Evolutionary conservation across 2,113 vertebrate species (phyloP).

Genomic region (Corythornis cristatus): DNA sequence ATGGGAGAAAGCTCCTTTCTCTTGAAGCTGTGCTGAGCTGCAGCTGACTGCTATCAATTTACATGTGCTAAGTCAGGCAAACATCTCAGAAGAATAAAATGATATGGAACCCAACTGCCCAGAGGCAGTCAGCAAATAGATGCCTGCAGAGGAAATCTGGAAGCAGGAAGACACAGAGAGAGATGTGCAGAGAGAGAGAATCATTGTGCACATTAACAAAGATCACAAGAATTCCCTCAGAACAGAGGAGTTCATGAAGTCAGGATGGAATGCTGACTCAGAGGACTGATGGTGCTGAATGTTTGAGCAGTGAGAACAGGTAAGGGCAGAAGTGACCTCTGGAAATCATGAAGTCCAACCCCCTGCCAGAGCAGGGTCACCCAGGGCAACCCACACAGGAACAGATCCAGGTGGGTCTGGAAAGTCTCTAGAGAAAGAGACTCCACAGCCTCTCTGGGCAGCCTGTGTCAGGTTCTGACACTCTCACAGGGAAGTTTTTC

Average conservation of each 20-base stretch:
- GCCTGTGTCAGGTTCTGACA: no score
- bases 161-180: background rate
- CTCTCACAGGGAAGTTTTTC: no score
- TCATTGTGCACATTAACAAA: background rate
- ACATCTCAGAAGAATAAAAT: background rate
- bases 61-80: background rate
- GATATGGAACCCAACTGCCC: background rate
- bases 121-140: background rate
- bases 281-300: accelerated
- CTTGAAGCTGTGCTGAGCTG: background rate
- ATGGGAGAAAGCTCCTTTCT: background rate
- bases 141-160: background rate
- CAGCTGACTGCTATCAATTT: background rate
- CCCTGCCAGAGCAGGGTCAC: no score
- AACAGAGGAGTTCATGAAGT: background rate
- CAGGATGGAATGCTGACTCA: background rate
- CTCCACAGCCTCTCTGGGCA: no score
- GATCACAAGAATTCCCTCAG: background rate
- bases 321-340: no score
- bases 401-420: no score
- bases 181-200: background rate
- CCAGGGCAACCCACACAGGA: no score
- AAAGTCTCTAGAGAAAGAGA: no score
- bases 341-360: no score
- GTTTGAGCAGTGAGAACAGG: background rate